Evolutionary conservation across 2,113 vertebrate species (phyloP), one percentile per base, ranked within the genome.

Genomic region (Paedocypris sp.): DNA sequence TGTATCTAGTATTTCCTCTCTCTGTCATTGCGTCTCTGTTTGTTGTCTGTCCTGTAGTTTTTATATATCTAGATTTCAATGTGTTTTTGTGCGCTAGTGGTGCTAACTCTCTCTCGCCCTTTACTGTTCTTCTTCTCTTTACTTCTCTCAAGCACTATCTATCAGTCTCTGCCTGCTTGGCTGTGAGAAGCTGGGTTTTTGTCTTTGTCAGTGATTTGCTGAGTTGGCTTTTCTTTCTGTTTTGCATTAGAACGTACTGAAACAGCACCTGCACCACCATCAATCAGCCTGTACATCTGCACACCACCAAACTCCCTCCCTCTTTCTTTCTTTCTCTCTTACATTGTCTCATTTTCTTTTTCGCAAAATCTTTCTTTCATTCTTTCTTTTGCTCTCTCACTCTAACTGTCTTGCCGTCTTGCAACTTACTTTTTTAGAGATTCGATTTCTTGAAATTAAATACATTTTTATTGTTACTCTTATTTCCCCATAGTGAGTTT

Each of bases 191-290:
- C 69, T 47, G 57, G 62, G 68, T 77, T 81, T n/a, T 73, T 75
- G 76, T 85, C 77, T 80, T 75, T 81, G 78, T 80, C 80, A 77
- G 62, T 31, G 51, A 51, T 58, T 52, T 46, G 75, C 80, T 83
- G 77, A 81, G 70, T 78, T 70, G n/a, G 66, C 70, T 29, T 12
- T 73, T 82, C 72, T 68, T 58, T 47, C 58, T 67, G 69, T 66
- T 66, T 53, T 60, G 48, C 42, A 60, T 35, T 48, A 54, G 64
- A 66, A 67, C 77, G 71, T 43, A 57, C 54, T 58, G 39, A 42
- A 58, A 43, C 39, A 43, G 38, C 39, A 58, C 39, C 54, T 43
- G 38, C 39, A 43, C 4, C 18, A 13, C 26, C 39, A 32, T 78
- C 76, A 77, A 77, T 80, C 76, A 77, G 76, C 72, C 64, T 75